These are phyloP conservation scores for Prosapia bicincta DNA, from an alignment of 2,888 invertebrate species.

Conservation along the genomic window DNA sequence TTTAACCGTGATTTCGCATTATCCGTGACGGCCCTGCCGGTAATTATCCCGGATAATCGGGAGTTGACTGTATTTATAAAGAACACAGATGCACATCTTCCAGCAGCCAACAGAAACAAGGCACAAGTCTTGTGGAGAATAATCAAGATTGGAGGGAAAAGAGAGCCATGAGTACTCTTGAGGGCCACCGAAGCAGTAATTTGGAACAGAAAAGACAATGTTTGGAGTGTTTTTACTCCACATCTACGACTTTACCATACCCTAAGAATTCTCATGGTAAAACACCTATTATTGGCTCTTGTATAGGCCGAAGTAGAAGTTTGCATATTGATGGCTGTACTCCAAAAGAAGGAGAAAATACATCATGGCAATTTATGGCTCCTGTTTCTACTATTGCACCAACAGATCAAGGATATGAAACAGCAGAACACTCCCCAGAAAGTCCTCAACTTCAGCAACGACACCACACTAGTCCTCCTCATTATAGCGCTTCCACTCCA, in stretches of 20 bases:
- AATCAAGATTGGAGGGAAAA: not conserved
- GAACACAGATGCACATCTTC: slow-evolving; percentile 5
- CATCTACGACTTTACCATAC: slow-evolving; percentile 21
- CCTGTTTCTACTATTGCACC: slow-evolving; percentile 21
- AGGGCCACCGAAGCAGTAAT: not conserved
- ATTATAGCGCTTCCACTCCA: slow-evolving; percentile 19
- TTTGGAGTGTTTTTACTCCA: slow-evolving; percentile 8
- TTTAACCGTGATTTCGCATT: no score
- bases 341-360: slow-evolving; percentile 26
- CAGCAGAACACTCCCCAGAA: slow-evolving; percentile 28
- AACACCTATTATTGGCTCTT: not conserved
- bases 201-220: not conserved
- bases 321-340: slow-evolving; percentile 21
- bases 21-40: no score
- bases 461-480: not conserved
- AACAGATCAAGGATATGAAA: slow-evolving; percentile 27
- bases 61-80: no score
- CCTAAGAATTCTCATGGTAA: not conserved
- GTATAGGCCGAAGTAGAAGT: slow-evolving; percentile 24
- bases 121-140: not conserved
- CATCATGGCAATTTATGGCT: slow-evolving; percentile 26
- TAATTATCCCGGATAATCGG: no score
- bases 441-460: slow-evolving; percentile 25
- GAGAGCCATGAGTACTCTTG: not conserved
- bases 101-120: not conserved